Conservation (phyloP, 2,113 vertebrate species). For the Onychostruthus taczanowskii region DNA sequence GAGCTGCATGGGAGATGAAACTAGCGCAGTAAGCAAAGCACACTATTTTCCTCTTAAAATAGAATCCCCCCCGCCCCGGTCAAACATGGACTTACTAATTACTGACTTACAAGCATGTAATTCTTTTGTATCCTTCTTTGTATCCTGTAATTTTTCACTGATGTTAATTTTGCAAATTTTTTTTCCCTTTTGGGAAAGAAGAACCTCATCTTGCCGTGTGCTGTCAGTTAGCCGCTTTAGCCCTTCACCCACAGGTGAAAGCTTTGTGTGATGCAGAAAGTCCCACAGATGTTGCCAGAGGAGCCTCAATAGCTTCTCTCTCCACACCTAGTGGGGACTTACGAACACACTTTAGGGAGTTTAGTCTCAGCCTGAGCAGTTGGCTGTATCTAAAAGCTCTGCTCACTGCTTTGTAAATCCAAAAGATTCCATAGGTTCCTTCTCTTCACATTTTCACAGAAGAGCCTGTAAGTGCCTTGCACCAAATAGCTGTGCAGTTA, state of each 20-base stretch:
- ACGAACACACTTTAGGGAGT: background rate
- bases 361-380: background rate
- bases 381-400: background rate
- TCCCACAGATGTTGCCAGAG: background rate
- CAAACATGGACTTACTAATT: background rate
- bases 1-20: background rate
- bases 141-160: background rate
- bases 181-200: background rate
- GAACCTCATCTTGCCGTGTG: background rate
- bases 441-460: slow-evolving; percentile 2
- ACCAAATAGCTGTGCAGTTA: slow-evolving; percentile 41
- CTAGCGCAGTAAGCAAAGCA: background rate
- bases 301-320: background rate
- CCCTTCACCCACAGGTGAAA: background rate
- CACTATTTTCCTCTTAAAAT: background rate
- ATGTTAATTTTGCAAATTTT: background rate
- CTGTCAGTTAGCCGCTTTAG: background rate
- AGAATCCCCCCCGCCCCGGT: accelerated
- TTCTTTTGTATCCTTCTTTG: background rate
- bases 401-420: background rate
- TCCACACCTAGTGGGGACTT: background rate
- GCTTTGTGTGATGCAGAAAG: background rate
- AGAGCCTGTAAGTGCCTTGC: slow-evolving; percentile 16
- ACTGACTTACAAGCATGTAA: background rate
- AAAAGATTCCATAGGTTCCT: background rate